These are phyloP conservation scores for Triops cancriformis DNA, from an alignment of 1,140 invertebrate genomes.

Conservation along the genomic window DNA sequence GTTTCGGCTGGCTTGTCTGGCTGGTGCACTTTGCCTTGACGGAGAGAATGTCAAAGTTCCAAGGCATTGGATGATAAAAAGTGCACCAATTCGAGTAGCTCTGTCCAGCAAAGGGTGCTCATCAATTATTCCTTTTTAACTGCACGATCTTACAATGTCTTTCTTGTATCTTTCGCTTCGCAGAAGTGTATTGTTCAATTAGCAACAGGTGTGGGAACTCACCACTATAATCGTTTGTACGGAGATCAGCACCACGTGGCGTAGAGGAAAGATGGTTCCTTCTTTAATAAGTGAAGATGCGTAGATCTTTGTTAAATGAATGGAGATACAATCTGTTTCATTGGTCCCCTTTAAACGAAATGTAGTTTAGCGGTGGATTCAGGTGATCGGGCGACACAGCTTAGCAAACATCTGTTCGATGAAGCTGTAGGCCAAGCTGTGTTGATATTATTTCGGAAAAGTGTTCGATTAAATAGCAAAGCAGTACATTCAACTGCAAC, in stretches of 20 bases:
- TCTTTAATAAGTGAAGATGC: background rate
- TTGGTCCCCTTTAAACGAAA: background rate
- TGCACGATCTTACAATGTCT: too few relatives aligned
- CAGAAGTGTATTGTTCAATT: background rate
- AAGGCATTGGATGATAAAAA: background rate
- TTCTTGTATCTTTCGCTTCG: too few relatives aligned
- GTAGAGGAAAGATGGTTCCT: background rate
- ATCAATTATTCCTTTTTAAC: too few relatives aligned
- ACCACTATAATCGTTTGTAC: background rate
- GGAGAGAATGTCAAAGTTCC: background rate
- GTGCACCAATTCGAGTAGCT: too few relatives aligned
- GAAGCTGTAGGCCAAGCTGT: background rate
- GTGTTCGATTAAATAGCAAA: background rate
- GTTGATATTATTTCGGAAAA: background rate
- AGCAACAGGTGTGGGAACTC: background rate
- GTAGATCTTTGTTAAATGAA: background rate
- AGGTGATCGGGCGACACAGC: background rate
- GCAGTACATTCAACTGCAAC: background rate
- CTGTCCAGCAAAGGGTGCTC: too few relatives aligned
- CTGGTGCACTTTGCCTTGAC: background rate
- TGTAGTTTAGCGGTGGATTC: background rate
- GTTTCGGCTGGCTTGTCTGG: background rate
- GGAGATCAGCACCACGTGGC: background rate
- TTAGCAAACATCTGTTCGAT: background rate
- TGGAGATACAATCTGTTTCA: background rate